Evolutionary conservation across 1,140 invertebrate genomes (phyloP), one percentile per base, ranked within the genome.

Genomic region (Drosophila punjabiensis): DNA sequence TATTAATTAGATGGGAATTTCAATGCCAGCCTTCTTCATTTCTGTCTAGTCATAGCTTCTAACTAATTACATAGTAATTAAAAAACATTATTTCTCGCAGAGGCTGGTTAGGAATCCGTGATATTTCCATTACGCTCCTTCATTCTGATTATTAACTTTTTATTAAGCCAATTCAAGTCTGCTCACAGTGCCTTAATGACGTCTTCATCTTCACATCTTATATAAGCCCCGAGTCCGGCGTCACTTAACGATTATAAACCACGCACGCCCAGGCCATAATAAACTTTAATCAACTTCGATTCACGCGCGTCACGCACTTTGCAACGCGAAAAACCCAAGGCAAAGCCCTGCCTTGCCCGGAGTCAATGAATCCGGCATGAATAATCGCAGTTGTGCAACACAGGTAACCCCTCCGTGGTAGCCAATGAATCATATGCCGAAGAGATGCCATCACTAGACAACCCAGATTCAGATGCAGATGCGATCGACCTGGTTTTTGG

Each of bases 221-320:
- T 24, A 52, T 75, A 75, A 75, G 55, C 68, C 20, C 66, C 24
- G 3, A 28, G 30, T 39, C 18, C 43, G 33, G n/a, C 53, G 66
- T 71, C 70, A 52, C 45, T 73, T 41, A 24, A 39, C 68, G 53
- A 75, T 75, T 64, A 55, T 64, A 33, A 64, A n/a, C 69, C 39
- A 63, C 70, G 56, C 63, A 52, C 66, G 69, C 60, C 53, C 55
- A 82, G 74, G 66, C 50, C 71, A 63, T 76, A 52, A 66, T 67
- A 48, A 47, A 70, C 52, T 56, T 71, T 69, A 89, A 88, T 84
- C 75, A 78, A 37, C 73, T 73, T 53, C 55, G 52, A 89, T 79
- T 81, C 35, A 88, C 63, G 81, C 84, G 78, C 69, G 73, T 89
- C 84, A 88, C 86, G 84, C 81, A 88, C 64, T 64, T 41, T 33